These are phyloP conservation scores for Discoglossus pictus DNA, from an alignment of 2,797 vertebrate species.

Conservation along the genomic window DNA sequence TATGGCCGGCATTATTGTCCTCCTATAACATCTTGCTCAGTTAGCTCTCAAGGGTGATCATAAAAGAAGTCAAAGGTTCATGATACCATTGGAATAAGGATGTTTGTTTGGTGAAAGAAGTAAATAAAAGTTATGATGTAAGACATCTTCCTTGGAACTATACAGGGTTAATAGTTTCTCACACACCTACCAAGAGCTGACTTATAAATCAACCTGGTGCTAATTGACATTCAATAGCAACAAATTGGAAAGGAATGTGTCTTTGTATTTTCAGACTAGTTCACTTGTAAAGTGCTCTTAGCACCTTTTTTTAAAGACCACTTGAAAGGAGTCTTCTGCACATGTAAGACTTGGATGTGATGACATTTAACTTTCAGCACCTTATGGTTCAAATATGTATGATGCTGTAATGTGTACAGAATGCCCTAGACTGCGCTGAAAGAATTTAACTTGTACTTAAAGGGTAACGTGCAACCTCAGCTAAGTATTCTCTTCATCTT, in stretches of 20 bases:
- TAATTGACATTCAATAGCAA: background rate
- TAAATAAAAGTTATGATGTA: too few relatives aligned
- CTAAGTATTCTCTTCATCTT: too few relatives aligned
- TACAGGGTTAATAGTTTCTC: too few relatives aligned
- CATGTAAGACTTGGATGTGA: background rate
- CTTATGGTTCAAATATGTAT: background rate
- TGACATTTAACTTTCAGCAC: slow-evolving; percentile 1
- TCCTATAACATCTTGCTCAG: too few relatives aligned
- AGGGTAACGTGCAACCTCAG: background rate
- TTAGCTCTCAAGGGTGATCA: too few relatives aligned
- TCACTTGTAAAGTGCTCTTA: slow-evolving; percentile 11
- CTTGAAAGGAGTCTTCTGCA: background rate
- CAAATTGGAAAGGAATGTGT: slow-evolving; percentile 4
- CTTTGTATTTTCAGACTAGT: background rate
- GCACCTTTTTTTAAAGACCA: slow-evolving; percentile 13
- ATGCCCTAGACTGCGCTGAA: slow-evolving; percentile 26
- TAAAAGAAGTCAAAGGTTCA: too few relatives aligned
- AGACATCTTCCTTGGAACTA: too few relatives aligned
- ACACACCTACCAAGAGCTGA: too few relatives aligned
- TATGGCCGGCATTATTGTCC: too few relatives aligned
- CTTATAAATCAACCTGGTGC: too few relatives aligned
- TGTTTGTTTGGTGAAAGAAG: too few relatives aligned
- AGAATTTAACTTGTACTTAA: slow-evolving; percentile 21
- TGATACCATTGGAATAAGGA: too few relatives aligned
- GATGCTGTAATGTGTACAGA: background rate